These are phyloP conservation scores for Heliothis peltigera DNA, from an alignment of 2,888 invertebrate species.

Conservation along the genomic window DNA sequence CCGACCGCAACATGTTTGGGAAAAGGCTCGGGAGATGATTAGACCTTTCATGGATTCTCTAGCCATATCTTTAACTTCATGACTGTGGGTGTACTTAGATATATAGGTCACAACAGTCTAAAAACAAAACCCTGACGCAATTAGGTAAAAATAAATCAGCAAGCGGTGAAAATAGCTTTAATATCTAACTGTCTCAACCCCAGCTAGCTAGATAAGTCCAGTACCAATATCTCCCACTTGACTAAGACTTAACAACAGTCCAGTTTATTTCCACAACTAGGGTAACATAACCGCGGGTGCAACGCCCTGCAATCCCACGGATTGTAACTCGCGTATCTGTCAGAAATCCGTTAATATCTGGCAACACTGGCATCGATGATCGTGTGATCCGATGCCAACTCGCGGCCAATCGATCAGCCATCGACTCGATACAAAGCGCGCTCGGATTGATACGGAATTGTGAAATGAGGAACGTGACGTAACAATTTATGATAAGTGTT, in stretches of 20 bases:
- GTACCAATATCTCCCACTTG: constrained; percentile 6
- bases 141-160: too few species aligned
- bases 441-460: constrained; percentile 47
- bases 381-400: constrained; percentile 61
- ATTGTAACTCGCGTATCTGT: constrained; percentile 51
- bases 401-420: constrained; percentile 47
- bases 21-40: too few species aligned
- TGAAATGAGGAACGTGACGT: constrained; percentile 45
- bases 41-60: too few species aligned
- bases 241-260: constrained; percentile 18
- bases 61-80: too few species aligned
- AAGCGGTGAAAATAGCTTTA: not conserved
- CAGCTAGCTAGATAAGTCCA: not conserved
- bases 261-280: constrained; percentile 46
- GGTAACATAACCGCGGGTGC: constrained; percentile 49
- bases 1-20: too few species aligned
- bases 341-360: constrained; percentile 57
- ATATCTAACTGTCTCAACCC: not conserved
- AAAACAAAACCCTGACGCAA: too few species aligned
- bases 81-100: too few species aligned
- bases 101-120: too few species aligned
- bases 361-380: constrained; percentile 56
- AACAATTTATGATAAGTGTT: constrained; percentile 43
- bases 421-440: constrained; percentile 53
- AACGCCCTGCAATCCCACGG: constrained; percentile 46